Evolutionary conservation across 2,888 invertebrate species (phyloP).

Genomic region (Loripinus fragilis): DNA sequence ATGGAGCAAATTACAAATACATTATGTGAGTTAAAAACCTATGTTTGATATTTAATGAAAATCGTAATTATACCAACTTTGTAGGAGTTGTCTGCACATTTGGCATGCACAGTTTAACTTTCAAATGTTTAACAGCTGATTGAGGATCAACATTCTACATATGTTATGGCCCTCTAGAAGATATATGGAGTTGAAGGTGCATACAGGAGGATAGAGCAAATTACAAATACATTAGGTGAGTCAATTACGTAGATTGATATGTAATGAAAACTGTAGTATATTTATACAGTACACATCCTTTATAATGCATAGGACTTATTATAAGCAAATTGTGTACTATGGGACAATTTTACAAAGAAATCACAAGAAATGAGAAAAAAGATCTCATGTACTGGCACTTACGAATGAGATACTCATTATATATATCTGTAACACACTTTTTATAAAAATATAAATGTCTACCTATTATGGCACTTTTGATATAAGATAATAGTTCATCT

Average conservation of each 20-base stretch:
- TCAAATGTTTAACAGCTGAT: background rate
- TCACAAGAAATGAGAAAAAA: no score
- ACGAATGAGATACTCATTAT: no score
- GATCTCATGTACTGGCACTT: no score
- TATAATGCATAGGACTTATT: no score
- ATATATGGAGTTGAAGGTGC: constrained; percentile 1
- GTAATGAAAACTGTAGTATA: background rate
- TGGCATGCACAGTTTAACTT: background rate
- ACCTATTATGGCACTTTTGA: no score
- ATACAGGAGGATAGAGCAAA: constrained; percentile 4
- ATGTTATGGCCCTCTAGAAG: background rate
- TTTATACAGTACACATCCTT: no score
- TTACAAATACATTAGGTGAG: background rate
- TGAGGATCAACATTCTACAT: background rate
- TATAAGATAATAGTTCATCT: no score
- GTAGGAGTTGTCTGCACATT: background rate
- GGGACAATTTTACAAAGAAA: no score
- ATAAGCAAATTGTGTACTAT: no score
- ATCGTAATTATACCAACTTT: constrained; percentile 3
- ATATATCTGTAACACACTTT: no score
- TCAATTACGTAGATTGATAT: background rate
- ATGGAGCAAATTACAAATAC: background rate
- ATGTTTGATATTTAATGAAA: background rate
- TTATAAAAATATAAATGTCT: no score
- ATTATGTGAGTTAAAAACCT: background rate